A percentile compares a stretch with the other conserved stretches of the same genome.
Evolutionary conservation across 2,797 vertebrate species (phyloP).

Genomic region (Prionace glauca): DNA sequence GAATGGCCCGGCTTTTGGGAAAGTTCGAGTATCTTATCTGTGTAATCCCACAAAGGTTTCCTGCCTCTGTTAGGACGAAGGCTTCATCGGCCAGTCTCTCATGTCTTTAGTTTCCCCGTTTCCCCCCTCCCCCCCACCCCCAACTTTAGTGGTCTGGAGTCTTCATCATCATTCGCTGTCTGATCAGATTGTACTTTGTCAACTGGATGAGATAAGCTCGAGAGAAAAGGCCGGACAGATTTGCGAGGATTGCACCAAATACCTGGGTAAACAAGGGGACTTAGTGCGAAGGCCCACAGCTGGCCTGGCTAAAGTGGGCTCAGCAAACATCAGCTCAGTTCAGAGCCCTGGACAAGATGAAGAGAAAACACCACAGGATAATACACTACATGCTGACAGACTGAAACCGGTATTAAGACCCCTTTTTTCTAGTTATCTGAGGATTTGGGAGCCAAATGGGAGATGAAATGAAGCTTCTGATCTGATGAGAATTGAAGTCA

Average conservation of each 20-base stretch:
- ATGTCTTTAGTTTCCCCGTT: not conserved
- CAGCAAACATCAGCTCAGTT: conserved; percentile 65
- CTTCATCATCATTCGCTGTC: conserved; percentile 32
- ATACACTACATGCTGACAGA: conserved; percentile 54
- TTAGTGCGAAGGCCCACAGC: conserved; percentile 67
- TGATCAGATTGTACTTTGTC: conserved; percentile 43
- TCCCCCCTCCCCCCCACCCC: too few relatives aligned
- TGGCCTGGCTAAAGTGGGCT: conserved; percentile 59
- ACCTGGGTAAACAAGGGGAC: conserved; percentile 63
- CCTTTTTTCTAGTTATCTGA: conserved; percentile 58
- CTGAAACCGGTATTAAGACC: conserved; percentile 49
- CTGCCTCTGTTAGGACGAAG: not conserved
- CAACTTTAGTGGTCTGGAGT: not conserved
- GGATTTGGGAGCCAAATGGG: conserved; percentile 45
- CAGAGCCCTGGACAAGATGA: conserved; percentile 47
- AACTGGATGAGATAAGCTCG: conserved; percentile 47
- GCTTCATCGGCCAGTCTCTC: not conserved
- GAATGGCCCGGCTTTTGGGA: not conserved
- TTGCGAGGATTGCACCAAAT: conserved; percentile 66
- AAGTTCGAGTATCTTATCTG: not conserved
- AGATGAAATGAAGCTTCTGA: not conserved
- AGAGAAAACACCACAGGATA: conserved; percentile 55
- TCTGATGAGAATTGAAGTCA: not conserved
- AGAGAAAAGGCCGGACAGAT: conserved; percentile 53
- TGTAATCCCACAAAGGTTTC: conserved; percentile 9